Conservation (phyloP, 2,797 vertebrate species). For the Lacerta bilineata region DNA sequence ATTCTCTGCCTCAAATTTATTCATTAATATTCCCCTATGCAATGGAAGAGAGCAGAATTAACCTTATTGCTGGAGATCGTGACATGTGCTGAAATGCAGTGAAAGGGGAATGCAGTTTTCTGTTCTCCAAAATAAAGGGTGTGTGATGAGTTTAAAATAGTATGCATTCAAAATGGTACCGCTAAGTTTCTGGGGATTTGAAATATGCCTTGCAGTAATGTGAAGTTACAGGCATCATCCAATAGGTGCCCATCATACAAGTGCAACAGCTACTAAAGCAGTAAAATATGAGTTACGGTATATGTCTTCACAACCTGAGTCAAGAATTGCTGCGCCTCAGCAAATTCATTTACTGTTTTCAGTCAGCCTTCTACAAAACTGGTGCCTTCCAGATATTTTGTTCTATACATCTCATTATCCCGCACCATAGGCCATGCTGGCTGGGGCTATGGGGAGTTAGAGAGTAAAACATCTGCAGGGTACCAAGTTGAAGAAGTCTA, state of each 20-base stretch:
- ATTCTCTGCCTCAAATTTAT: too few relatives aligned
- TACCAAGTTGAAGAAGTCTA: too few relatives aligned
- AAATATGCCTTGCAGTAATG: not conserved
- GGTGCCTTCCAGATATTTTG: too few relatives aligned
- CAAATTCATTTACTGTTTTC: not conserved
- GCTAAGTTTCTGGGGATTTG: not conserved
- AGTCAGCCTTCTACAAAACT: too few relatives aligned
- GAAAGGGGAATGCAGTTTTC: not conserved
- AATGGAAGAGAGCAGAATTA: not conserved
- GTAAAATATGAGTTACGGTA: not conserved
- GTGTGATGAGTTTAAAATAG: not conserved
- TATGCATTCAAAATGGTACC: not conserved
- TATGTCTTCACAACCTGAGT: not conserved
- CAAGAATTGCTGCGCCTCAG: not conserved
- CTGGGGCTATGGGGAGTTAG: too few relatives aligned
- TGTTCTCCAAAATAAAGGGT: not conserved
- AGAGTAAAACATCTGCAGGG: too few relatives aligned
- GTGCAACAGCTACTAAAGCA: too few relatives aligned
- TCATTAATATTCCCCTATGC: not conserved
- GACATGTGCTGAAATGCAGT: not conserved
- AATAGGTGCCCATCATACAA: not conserved
- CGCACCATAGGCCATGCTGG: too few relatives aligned
- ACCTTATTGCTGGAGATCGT: not conserved
- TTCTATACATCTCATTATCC: too few relatives aligned
- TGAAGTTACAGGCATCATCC: too few relatives aligned